phyloP scores from a whole-genome alignment of 2,888 invertebrate species.

The Caradrina clavipalpis region DNA sequence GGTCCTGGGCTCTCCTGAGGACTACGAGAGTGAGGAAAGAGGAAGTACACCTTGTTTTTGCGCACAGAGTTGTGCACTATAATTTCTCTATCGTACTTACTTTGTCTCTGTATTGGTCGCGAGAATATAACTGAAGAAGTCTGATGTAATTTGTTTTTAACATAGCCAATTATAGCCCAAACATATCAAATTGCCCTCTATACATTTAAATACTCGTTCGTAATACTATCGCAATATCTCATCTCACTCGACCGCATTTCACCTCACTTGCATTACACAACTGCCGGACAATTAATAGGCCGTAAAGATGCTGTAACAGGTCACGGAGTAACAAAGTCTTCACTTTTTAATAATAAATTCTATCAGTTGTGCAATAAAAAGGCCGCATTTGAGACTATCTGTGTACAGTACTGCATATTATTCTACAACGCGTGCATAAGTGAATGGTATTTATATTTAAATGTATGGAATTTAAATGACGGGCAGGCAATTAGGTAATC shows the following conservation, averaged over 20 bases:
- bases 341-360: constrained; percentile 20
- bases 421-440: constrained; percentile 17
- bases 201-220: neutral
- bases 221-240: constrained; percentile 26
- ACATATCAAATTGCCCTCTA: neutral
- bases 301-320: constrained; percentile 34
- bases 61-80: too few relatives aligned
- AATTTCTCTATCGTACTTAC: too few relatives aligned
- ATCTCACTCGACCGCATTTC: constrained; percentile 31
- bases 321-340: constrained; percentile 28
- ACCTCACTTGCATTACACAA: constrained; percentile 29
- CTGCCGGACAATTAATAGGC: constrained; percentile 45
- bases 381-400: neutral
- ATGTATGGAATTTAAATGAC: constrained; percentile 21
- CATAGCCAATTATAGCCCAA: neutral
- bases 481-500: neutral
- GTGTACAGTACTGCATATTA: constrained; percentile 31
- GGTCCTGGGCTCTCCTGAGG: too few relatives aligned
- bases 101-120: too few relatives aligned
- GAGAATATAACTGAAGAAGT: neutral
- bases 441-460: constrained; percentile 42
- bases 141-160: neutral
- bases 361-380: constrained; percentile 31
- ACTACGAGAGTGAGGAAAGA: too few relatives aligned
- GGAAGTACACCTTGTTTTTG: too few relatives aligned